These are phyloP conservation scores for Phodopus roborovskii DNA, from an alignment of 2,113 vertebrate species.

Conservation along the genomic window DNA sequence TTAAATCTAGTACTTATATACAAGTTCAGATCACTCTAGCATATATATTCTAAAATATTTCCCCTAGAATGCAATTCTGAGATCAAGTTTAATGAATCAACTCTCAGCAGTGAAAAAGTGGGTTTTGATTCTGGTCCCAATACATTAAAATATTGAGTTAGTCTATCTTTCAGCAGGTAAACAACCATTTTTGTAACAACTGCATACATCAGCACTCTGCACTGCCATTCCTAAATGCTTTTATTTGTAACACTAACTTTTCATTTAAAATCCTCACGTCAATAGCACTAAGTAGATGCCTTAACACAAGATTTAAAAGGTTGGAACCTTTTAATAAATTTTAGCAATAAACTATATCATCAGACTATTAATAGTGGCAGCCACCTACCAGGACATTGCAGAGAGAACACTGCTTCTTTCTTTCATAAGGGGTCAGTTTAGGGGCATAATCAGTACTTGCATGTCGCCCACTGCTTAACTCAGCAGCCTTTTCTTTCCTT, in stretches of 20 bases:
- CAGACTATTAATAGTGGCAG: background rate
- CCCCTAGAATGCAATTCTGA: conserved; percentile 18
- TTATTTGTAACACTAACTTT: background rate
- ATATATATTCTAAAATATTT: background rate
- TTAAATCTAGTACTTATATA: background rate
- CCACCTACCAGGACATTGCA: conserved; percentile 93
- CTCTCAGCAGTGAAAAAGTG: background rate
- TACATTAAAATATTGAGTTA: background rate
- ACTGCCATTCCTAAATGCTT: background rate
- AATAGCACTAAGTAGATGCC: background rate
- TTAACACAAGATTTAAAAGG: conserved; percentile 25
- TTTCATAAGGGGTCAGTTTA: conserved; percentile 97
- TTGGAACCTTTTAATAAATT: background rate
- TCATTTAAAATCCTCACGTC: background rate
- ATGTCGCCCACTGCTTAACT: conserved; percentile 97
- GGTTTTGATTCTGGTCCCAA: background rate
- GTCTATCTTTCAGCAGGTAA: background rate
- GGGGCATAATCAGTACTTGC: conserved; percentile 97
- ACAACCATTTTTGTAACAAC: background rate
- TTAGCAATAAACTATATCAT: background rate
- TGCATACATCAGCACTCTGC: background rate
- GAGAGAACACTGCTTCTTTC: conserved; percentile 97
- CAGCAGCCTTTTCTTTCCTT: conserved; percentile 98
- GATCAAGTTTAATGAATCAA: background rate
- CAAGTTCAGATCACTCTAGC: background rate